A percentile compares a stretch with the other conserved stretches of the same genome.
Evolutionary conservation across 2,888 invertebrate genomes (phyloP).

Genomic region (Creontiades dilutus): DNA sequence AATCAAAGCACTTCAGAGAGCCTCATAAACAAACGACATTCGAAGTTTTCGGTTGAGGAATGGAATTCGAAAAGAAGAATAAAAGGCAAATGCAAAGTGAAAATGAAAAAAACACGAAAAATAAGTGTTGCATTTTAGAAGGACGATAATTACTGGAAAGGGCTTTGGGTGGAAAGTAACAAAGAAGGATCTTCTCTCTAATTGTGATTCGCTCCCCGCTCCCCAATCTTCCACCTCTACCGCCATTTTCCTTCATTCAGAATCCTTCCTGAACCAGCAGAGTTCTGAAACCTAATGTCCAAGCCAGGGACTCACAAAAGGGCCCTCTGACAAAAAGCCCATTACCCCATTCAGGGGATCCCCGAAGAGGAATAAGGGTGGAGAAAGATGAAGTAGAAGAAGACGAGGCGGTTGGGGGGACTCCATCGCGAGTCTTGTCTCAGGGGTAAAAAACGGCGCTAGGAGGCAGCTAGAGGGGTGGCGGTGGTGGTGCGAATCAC

Average conservation of each 20-base stretch:
- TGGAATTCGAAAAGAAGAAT: background rate
- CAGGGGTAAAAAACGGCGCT: background rate
- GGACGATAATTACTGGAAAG: conserved; percentile 62
- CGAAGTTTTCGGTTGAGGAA: background rate
- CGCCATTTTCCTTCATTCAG: conserved; percentile 31
- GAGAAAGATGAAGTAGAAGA: conserved; percentile 33
- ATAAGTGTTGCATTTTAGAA: conserved; percentile 66
- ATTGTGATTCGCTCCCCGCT: conserved; percentile 59
- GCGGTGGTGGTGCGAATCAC: conserved; percentile 71
- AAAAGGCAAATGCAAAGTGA: conserved; percentile 13
- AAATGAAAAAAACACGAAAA: conserved; percentile 59
- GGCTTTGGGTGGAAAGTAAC: conserved; percentile 63
- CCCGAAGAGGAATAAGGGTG: conserved; percentile 45
- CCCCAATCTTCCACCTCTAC: background rate
- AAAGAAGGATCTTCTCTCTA: conserved; percentile 64
- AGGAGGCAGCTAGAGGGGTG: background rate
- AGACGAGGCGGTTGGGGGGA: background rate
- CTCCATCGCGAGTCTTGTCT: conserved; percentile 44
- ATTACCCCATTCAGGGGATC: conserved; percentile 57
- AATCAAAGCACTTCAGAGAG: background rate
- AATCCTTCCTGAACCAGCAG: conserved; percentile 49
- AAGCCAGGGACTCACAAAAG: conserved; percentile 50
- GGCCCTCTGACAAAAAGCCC: conserved; percentile 66
- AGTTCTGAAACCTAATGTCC: conserved; percentile 68
- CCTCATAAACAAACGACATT: no score